Base-by-base conservation (phyloP, 2,888 invertebrate species). In the Hirtodrosophila trivittata region DNA sequence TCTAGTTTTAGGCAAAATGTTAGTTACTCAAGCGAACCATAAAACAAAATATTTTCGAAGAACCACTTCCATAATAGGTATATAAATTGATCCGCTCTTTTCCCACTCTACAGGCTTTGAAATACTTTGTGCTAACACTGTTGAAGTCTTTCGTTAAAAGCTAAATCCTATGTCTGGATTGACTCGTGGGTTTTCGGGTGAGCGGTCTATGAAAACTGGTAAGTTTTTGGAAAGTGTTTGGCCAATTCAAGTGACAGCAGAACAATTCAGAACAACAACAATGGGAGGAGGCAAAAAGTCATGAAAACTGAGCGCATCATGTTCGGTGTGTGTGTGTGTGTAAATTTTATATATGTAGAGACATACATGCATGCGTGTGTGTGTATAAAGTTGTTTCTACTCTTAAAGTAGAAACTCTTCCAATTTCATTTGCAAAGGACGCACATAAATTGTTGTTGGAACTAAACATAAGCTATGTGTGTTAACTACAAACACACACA, bases 401-500 rank as follows among this genome's bases (percentile, higher is more conserved):
- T 28, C 9, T 28, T 28, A 28, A 28, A 28, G 28, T n/a, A 28
- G 28, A 28, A 28, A 50, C 58, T 51, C 30, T 45, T 52, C 52
- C 58, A 66, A 52, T 65, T 64, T 51, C 46, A 42, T 33, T 69
- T 30, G 8, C 13, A 39, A 30, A 39, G 62, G 14, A 70, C 77
- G 64, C 77, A 73, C 74, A 68, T 83, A 78, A 83, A 70, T 78
- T 80, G 66, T 66, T 72, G 68, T 56, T 71, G 77, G 14, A 63
- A 60, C 69, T 77, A 74, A 78, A 69, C 84, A 77, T 84, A 77
- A 77, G 77, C 77, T 75, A 77, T 74, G 63, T 76, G 68, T 71
- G 75, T 60, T 57, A 73, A 32, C 32, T 49, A 38, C 35, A 56
- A 39, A 55, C 45, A 71, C 51, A 66, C 51, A 42, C 8, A 54